Base-by-base conservation (phyloP, 1,140 invertebrate genomes). In the Vanessa atalanta region DNA sequence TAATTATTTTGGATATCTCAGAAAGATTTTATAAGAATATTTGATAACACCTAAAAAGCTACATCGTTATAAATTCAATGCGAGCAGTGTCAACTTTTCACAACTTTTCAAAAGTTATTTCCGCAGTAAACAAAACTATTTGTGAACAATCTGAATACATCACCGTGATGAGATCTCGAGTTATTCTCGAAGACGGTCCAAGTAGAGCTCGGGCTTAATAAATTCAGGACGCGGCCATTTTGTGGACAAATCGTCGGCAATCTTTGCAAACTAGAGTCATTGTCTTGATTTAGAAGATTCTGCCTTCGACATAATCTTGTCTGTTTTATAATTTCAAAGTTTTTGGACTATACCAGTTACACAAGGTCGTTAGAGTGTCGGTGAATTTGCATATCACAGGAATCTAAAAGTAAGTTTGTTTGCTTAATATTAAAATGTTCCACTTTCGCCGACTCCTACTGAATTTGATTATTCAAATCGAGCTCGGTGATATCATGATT, bases 201-300 rank as follows among this genome's bases (percentile, higher is more conserved):
- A 43, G 37, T 43, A 11, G 37, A 43, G 37, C 37, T 43, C 9
- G 7, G 37, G 37, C 48, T 26, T 26, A 26, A 23, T 26, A 26
- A 26, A 60, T 60, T 60, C 55, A 60, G 55, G 23, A 26, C 20
- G 23, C 23, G 6, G 55, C 55, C 20, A 23, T 23, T 60, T 60
- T 26, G 55, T 60, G 23, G 55, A 60, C 23, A 60, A 60, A 60
- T 60, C 9, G 55, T 26, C 20, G 55, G 23, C 23, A 26, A 60
- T 60, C 23, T 60, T 60, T 60, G 12, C 1, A 26, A 26, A 60
- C 23, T 26, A 60, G 23, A 60, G 55, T 11, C 23, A 26, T 60
- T 60, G 55, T 26, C 23, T 23, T 60, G 55, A 26, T 60, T 60
- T 60, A 26, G 23, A 60, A 23, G 20, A 26, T 20, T 20, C 15